Evolutionary conservation across 2,113 vertebrate genomes (phyloP).

Genomic region (Microtus pennsylvanicus): DNA sequence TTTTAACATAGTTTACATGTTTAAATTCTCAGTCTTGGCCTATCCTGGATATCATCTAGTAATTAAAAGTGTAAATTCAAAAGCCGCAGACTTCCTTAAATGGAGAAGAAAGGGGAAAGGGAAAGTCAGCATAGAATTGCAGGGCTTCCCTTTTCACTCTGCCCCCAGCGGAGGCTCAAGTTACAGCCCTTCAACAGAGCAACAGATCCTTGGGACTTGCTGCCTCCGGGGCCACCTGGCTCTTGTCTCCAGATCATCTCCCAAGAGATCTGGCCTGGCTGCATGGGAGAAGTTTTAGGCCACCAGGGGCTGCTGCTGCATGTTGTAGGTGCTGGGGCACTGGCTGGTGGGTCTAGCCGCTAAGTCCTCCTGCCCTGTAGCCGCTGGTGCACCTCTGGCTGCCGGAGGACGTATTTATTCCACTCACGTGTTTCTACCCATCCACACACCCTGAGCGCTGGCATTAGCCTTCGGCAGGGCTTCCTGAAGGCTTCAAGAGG

Average conservation of each 20-base stretch:
- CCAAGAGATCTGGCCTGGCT: not conserved
- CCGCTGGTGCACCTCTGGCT: not conserved
- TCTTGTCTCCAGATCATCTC: not conserved
- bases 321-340: not conserved
- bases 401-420: not conserved
- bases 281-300: fast-evolving
- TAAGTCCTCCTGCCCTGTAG: not conserved
- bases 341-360: not conserved
- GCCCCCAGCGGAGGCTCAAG: not conserved
- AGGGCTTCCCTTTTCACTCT: not conserved
- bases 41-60: not conserved
- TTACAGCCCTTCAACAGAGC: not conserved
- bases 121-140: not conserved
- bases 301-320: not conserved
- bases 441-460: not conserved
- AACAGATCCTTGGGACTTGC: not conserved
- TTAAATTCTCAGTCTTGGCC: not conserved
- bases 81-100: not conserved
- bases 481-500: not conserved
- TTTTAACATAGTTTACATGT: not conserved
- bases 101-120: not conserved
- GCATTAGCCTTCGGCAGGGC: not conserved
- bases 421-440: not conserved
- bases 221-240: not conserved
- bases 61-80: not conserved